A percentile compares a stretch with the other conserved stretches of the same genome.
Conservation (phyloP, 2,888 invertebrate genomes). For the Lucinisca nassula region DNA sequence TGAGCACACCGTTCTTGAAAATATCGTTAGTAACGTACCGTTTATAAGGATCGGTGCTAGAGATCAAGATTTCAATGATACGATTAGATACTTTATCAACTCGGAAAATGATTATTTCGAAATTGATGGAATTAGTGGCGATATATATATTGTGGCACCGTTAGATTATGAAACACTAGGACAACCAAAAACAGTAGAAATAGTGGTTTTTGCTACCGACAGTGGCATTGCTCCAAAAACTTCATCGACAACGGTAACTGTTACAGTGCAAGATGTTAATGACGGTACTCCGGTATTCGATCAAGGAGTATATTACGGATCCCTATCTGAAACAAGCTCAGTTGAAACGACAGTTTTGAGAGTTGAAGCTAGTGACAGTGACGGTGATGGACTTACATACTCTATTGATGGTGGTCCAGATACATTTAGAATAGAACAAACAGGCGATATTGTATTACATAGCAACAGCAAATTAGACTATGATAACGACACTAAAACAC, state of each 20-base stretch:
- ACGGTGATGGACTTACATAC: slow-evolving; percentile 65
- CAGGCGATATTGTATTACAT: slow-evolving; percentile 69
- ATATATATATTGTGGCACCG: neutral
- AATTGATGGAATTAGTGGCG: slow-evolving; percentile 49
- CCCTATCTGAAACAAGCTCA: slow-evolving; percentile 73
- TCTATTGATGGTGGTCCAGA: slow-evolving; percentile 72
- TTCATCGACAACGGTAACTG: slow-evolving; percentile 75
- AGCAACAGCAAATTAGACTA: slow-evolving; percentile 75
- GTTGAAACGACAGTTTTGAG: slow-evolving; percentile 64
- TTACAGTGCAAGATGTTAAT: slow-evolving; percentile 80
- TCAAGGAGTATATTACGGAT: slow-evolving; percentile 71
- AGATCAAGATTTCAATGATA: slow-evolving; percentile 71
- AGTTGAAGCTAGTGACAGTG: slow-evolving; percentile 74
- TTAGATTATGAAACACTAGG: neutral
- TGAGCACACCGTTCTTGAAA: slow-evolving; percentile 65
- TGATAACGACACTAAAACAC: slow-evolving; percentile 87
- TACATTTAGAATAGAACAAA: slow-evolving; percentile 69
- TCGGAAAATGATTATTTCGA: slow-evolving; percentile 66
- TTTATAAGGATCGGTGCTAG: slow-evolving; percentile 71
- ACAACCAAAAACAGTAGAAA: slow-evolving; percentile 50
- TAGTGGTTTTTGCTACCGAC: slow-evolving; percentile 71
- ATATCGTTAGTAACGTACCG: slow-evolving; percentile 54
- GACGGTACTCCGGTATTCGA: slow-evolving; percentile 81
- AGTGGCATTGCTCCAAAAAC: slow-evolving; percentile 52
- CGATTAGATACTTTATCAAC: slow-evolving; percentile 69